Conservation (phyloP, 2,113 vertebrate species). For the Otis tarda region DNA sequence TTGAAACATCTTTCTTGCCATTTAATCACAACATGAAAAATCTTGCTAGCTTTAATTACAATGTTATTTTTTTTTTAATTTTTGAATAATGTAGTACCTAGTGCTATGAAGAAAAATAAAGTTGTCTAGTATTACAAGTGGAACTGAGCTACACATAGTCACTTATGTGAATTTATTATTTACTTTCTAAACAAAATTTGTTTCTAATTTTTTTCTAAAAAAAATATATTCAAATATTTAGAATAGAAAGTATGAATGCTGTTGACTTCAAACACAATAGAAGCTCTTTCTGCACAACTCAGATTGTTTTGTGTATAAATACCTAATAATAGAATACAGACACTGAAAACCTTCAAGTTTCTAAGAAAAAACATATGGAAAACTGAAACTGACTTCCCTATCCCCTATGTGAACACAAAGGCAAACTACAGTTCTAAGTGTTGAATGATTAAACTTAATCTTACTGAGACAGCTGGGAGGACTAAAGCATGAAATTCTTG, state of each 20-base stretch:
- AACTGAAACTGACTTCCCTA: background rate
- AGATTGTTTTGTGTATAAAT: background rate
- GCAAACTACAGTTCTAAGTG: background rate
- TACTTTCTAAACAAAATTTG: background rate
- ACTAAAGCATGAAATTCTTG: rapidly evolving
- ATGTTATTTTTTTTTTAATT: background rate
- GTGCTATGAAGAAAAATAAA: background rate
- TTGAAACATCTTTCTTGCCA: background rate
- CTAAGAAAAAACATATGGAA: background rate
- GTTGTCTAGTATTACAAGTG: background rate
- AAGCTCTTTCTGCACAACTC: background rate
- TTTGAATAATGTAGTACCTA: background rate
- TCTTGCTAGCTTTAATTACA: background rate
- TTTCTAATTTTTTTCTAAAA: background rate
- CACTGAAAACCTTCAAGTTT: background rate
- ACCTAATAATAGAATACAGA: background rate
- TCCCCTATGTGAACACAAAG: background rate
- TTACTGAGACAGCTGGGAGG: background rate
- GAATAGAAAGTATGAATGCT: background rate
- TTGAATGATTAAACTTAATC: background rate
- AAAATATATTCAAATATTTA: background rate
- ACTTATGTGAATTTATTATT: background rate
- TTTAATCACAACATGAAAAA: background rate
- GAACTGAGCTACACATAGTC: background rate
- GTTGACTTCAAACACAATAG: background rate